Evolutionary conservation across 2,888 invertebrate genomes (phyloP).

Genomic region (Catonia carolina): DNA sequence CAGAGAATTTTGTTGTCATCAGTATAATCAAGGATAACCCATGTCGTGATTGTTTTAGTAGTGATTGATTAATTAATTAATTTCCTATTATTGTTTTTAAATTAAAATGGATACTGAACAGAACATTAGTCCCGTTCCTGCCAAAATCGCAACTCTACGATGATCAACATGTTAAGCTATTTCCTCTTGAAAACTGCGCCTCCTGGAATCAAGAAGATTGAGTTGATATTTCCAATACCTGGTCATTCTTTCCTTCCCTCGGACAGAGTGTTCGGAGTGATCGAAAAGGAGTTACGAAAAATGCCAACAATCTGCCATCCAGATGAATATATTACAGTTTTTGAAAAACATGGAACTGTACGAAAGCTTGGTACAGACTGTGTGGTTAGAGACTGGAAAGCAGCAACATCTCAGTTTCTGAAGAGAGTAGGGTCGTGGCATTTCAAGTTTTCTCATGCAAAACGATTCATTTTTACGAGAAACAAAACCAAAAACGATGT

Average conservation of each 20-base stretch:
- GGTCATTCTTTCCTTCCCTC: conserved; percentile 24
- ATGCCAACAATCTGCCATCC: conserved; percentile 23
- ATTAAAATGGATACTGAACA: no score
- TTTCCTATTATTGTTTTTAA: no score
- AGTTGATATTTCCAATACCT: no score
- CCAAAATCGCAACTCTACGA: conserved; percentile 9
- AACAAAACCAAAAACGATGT: no score
- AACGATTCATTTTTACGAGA: conserved; percentile 1
- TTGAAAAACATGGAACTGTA: conserved; percentile 19
- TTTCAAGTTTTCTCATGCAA: background rate
- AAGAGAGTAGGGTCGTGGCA: no score
- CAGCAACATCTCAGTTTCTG: no score
- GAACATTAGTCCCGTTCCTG: no score
- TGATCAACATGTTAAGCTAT: conserved; percentile 15
- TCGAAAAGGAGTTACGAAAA: conserved; percentile 28
- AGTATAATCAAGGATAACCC: no score
- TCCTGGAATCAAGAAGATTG: conserved; percentile 1
- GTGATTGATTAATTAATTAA: no score
- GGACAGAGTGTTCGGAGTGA: conserved; percentile 28
- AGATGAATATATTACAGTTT: conserved; percentile 25
- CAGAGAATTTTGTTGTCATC: no score
- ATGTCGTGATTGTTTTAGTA: no score
- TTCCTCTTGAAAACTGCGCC: conserved; percentile 12
- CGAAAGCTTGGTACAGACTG: no score
- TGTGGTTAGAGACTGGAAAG: background rate